Evolutionary conservation across 2,888 invertebrate genomes (phyloP), one percentile per base, ranked within the genome.

Genomic region (Ommatoiulus sabulosus): DNA sequence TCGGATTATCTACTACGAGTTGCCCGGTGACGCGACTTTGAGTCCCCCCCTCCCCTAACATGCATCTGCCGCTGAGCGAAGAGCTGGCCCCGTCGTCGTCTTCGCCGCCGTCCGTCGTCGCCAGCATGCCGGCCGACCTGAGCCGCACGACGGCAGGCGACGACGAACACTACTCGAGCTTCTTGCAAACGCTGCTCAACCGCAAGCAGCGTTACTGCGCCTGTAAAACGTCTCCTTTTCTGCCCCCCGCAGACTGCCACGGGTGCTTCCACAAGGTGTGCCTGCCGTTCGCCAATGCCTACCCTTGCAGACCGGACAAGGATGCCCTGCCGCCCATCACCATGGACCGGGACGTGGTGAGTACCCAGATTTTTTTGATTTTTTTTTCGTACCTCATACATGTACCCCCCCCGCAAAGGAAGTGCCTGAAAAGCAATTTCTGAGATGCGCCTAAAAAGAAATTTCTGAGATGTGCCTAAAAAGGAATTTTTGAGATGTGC

Each of bases 231-330:
- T 44, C 84, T 4, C 84, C 84, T 93, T 90, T 93, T 93, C 90
- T 93, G 93, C 91, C 94, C 94, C 91, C 52, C 10, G 92, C 94
- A 94, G 95, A 95, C 93, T 95, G 95, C 92, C 94, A 94, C 92
- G 94, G 94, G 91, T 95, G 95, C 93, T 94, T 94, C 93, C 95
- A 95, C 93, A 93, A 93, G 92, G 93, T 94, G 91, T 95, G 95
- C 93, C 92, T 93, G 90, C 92, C 93, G 63, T 90, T 90, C 87
- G 90, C 90, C 89, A 88, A 88, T n/a, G 89, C 89, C 46, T 44
- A 87, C 44, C 44, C 88, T 43, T 88, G 87, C 84, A 44, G 86
- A 20, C 85, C 44, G 52, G 88, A 43, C 87, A 91, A 44, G 44
- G 88, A 89, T 57, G 46, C 88, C 6, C 57, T 89, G 17, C 89